Conservation (phyloP, 2,797 vertebrate species). For the Poeciliopsis presidionis region DNA sequence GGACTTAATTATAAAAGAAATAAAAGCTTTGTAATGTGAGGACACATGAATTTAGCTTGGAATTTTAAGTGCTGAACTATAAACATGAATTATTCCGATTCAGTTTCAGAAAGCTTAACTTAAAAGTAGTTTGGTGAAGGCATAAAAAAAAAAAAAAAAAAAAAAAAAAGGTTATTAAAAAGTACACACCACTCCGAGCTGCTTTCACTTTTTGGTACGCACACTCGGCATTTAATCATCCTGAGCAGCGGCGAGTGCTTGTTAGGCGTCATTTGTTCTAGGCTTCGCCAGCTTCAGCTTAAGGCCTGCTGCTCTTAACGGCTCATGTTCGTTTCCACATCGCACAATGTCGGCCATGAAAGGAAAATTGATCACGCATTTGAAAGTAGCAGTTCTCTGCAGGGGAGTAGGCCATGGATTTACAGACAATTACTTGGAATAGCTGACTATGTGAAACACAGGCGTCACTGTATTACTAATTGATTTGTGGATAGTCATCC, state of each 20-base stretch:
- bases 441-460: background rate
- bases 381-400: background rate
- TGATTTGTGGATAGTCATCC: background rate
- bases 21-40: background rate
- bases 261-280: background rate
- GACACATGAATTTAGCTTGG: background rate
- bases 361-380: slow-evolving; percentile 6
- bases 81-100: background rate
- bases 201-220: background rate
- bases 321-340: background rate
- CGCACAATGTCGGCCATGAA: background rate
- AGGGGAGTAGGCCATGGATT: slow-evolving; percentile 1
- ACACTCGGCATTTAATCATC: slow-evolving; percentile 5
- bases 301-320: background rate
- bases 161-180: background rate
- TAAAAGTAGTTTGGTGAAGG: background rate
- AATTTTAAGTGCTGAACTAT: background rate
- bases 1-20: background rate
- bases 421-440: slow-evolving; percentile 3
- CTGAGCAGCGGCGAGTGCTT: slow-evolving; percentile 1
- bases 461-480: background rate
- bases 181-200: background rate
- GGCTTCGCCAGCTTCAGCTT: background rate
- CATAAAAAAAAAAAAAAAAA: background rate
- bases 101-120: background rate